A percentile compares a stretch with the other conserved stretches of the same genome.
These are phyloP conservation scores for Heliconius sara DNA, from an alignment of 2,888 invertebrate species.

Conservation along the genomic window DNA sequence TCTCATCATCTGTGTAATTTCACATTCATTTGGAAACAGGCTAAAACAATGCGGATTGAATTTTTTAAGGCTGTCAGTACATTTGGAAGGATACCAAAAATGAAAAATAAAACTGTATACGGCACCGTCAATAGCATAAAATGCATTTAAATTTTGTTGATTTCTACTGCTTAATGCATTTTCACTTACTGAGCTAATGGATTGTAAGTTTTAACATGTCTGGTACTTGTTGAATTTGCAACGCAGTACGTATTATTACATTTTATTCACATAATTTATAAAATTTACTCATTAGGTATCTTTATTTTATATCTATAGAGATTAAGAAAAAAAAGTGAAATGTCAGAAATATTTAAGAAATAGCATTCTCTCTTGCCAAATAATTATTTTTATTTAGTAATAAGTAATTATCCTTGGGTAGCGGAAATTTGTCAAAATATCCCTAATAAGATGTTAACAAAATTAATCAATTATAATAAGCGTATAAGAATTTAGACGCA, in stretches of 20 bases:
- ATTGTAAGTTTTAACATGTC: constrained; percentile 46
- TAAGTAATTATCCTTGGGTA: too few relatives aligned
- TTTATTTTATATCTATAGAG: neutral
- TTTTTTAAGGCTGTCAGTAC: constrained; percentile 29
- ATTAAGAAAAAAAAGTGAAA: too few relatives aligned
- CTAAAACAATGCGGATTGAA: neutral
- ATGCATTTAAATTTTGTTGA: constrained; percentile 71
- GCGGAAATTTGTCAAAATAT: too few relatives aligned
- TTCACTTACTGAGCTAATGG: constrained; percentile 69
- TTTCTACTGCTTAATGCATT: constrained; percentile 81
- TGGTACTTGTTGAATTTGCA: constrained; percentile 33
- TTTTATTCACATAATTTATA: constrained; percentile 4
- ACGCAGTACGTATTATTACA: constrained; percentile 11
- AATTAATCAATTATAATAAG: too few relatives aligned
- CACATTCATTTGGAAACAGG: neutral
- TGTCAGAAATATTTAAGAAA: too few relatives aligned
- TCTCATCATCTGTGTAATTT: neutral
- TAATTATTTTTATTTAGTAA: too few relatives aligned
- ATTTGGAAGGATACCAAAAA: constrained; percentile 45
- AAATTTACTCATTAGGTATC: neutral
- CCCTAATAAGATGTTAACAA: too few relatives aligned
- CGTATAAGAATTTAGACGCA: too few relatives aligned
- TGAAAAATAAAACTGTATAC: constrained; percentile 47
- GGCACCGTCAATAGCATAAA: constrained; percentile 63
- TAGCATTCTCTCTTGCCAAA: too few relatives aligned